These are phyloP conservation scores for Odontesthes bonariensis DNA, from an alignment of 2,113 vertebrate species.

Conservation along the genomic window DNA sequence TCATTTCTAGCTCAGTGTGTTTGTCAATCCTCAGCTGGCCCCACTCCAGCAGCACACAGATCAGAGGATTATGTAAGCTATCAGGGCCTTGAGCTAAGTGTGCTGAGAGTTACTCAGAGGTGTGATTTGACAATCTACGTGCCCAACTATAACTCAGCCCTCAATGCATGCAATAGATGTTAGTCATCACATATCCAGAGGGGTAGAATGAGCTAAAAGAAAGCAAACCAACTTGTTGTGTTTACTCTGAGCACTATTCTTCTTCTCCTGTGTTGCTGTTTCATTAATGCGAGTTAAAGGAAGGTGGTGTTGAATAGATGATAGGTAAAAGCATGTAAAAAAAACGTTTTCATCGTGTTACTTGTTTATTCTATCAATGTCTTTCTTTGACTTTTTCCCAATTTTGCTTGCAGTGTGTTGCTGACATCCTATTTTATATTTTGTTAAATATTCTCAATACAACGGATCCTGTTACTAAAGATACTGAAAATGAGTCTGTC, in stretches of 20 bases:
- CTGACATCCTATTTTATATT: too few relatives aligned
- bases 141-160: conserved; percentile 63
- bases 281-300: conserved; percentile 60
- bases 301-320: conserved; percentile 48
- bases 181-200: conserved; percentile 71
- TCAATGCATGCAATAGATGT: conserved; percentile 60
- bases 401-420: too few relatives aligned
- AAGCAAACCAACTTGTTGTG: conserved; percentile 65
- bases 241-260: conserved; percentile 55
- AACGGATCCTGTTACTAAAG: too few relatives aligned
- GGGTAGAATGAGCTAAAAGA: conserved; percentile 47
- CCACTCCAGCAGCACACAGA: conserved; percentile 67
- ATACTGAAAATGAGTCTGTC: too few relatives aligned
- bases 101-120: conserved; percentile 71
- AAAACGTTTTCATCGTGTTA: neutral
- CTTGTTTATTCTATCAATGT: too few relatives aligned
- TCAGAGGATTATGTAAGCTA: conserved; percentile 80
- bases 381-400: too few relatives aligned
- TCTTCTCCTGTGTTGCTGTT: conserved; percentile 58
- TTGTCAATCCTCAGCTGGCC: conserved; percentile 69
- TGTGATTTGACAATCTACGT: conserved; percentile 77
- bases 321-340: conserved; percentile 59
- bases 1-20: conserved; percentile 63
- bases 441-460: too few relatives aligned
- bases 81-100: conserved; percentile 74